Base-by-base conservation (phyloP, 1,140 invertebrate genomes). In the Chrysopa pallens region DNA sequence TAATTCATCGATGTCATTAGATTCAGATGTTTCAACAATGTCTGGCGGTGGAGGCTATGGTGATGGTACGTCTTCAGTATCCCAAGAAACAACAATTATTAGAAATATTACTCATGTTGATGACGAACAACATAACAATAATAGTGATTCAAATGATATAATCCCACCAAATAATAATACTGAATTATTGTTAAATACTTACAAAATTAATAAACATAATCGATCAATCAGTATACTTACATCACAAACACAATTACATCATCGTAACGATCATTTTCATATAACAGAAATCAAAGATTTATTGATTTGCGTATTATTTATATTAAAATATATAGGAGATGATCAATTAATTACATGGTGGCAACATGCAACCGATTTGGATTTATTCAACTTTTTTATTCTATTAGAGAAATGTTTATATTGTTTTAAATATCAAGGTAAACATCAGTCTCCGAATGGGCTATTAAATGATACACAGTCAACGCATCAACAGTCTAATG, bases 281-380 rank as follows among this genome's bases (percentile, higher is more conserved):
- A 47, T 60, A 1, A 52, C 63, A 8, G 88, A 93, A 68, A 76
- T 87, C 28, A 84, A 83, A 55, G 91, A 97, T 63, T 67, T 96
- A 12, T 66, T 97, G 11, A 60, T 95, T 1, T 88, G 85, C 56
- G 90, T 92, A 58, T 63, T 96, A 12, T 93, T 91, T 64, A 77
- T 94, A 37, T 67, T 95, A 17, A 92, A 91, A 59, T 82, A 93
- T 63, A 58, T 93, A 38, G 79, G 81, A 27, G 85, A 91, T 56
- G 84, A 89, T 48, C 77, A 86, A 50, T 67, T 93, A n/a, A 73
- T 91, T 12, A 75, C 78, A 7, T 93, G 87, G 85, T 93, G 89
- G 83, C 80, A 80, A 50, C 84, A 85, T 40, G 84, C 80, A 49
- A 73, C 73, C 4, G 75, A 81, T 45, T 66, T 68, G 44, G 81